These are phyloP conservation scores for Anomalospiza imberbis DNA, from an alignment of 2,797 vertebrate species.

Conservation along the genomic window DNA sequence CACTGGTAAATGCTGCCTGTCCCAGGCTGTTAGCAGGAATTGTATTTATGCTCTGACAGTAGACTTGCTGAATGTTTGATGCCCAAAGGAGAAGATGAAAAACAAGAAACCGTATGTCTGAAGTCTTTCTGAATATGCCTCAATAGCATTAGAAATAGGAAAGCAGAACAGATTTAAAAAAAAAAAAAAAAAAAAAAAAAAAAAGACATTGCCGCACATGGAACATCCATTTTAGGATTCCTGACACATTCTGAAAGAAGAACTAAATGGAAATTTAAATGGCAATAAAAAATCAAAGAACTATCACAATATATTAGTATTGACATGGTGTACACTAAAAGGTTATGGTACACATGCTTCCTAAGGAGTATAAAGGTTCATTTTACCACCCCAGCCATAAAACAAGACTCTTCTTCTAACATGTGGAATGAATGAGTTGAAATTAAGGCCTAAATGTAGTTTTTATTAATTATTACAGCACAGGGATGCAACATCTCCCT, in stretches of 20 bases:
- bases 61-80: slow-evolving; percentile 33
- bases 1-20: slow-evolving; percentile 38
- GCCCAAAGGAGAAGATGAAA: slow-evolving; percentile 51
- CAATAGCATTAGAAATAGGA: slow-evolving; percentile 9
- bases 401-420: background rate
- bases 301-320: background rate
- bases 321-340: background rate
- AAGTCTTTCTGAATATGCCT: slow-evolving; percentile 47
- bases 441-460: background rate
- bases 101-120: slow-evolving; percentile 48
- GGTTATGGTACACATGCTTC: background rate
- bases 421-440: background rate
- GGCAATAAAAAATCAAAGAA: background rate
- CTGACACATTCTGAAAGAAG: background rate
- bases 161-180: background rate
- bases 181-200: background rate
- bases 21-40: slow-evolving; percentile 13
- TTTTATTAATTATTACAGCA: background rate
- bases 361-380: background rate
- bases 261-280: background rate
- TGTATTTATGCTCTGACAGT: slow-evolving; percentile 29
- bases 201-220: background rate
- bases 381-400: background rate
- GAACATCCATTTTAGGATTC: background rate
- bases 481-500: background rate